Evolutionary conservation across 2,888 invertebrate genomes (phyloP).

Genomic region (Catocala sponsa): DNA sequence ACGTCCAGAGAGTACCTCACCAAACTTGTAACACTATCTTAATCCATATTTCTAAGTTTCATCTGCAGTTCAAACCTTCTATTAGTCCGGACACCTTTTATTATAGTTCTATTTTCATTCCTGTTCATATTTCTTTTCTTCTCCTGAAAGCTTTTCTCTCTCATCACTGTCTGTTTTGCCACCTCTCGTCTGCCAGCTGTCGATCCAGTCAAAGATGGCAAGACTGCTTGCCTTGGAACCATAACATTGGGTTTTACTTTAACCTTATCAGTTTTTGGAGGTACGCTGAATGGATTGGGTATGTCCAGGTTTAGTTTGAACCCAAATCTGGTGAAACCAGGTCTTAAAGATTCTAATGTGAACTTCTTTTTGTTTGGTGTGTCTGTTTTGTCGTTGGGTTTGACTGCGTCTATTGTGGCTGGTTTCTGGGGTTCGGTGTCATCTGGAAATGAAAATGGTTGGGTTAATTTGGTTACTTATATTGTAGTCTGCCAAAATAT

Average conservation of each 20-base stretch:
- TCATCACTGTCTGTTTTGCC: slow-evolving; percentile 72
- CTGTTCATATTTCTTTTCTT: slow-evolving; percentile 64
- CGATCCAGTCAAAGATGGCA: slow-evolving; percentile 67
- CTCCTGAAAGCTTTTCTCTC: slow-evolving; percentile 74
- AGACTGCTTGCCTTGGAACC: slow-evolving; percentile 44
- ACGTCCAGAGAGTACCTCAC: no score
- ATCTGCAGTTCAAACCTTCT: slow-evolving; percentile 92
- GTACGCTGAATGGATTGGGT: slow-evolving; percentile 73
- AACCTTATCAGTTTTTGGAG: slow-evolving; percentile 53
- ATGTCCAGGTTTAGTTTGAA: slow-evolving; percentile 80
- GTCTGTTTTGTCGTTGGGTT: slow-evolving; percentile 52
- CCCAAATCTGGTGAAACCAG: slow-evolving; percentile 81
- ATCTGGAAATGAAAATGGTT: slow-evolving; percentile 23
- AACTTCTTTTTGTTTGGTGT: slow-evolving; percentile 59
- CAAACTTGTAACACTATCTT: slow-evolving; percentile 11
- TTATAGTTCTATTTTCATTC: slow-evolving; percentile 78
- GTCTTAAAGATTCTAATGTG: slow-evolving; percentile 59
- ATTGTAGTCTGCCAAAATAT: no score
- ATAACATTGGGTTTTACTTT: slow-evolving; percentile 50
- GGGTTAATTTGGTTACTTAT: not conserved
- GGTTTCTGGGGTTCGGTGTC: slow-evolving; percentile 39
- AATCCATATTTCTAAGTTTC: slow-evolving; percentile 87
- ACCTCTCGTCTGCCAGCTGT: slow-evolving; percentile 60
- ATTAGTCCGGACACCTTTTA: slow-evolving; percentile 91
- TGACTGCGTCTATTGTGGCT: slow-evolving; percentile 47